Percentiles rank a stretch among this genome's conserved stretches.
Conservation (phyloP, 2,113 vertebrate species). For the Prietella phreatophila region DNA sequence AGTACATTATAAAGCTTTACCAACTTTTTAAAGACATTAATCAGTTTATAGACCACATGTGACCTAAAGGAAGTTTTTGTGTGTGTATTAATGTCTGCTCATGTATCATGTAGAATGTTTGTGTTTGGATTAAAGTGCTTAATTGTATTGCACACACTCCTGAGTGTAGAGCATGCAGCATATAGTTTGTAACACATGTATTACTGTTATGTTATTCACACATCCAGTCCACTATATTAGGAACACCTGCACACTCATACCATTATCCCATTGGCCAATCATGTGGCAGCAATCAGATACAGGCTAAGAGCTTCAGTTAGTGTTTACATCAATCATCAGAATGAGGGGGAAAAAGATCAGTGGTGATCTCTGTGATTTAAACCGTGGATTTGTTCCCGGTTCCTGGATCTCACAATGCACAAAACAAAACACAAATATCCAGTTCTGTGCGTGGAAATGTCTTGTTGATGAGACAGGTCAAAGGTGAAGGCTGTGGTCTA, state of each 20-base stretch:
- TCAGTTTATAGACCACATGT: not conserved
- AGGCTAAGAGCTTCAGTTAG: not conserved
- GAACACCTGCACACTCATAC: not conserved
- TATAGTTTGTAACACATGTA: no score
- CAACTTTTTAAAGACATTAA: not conserved
- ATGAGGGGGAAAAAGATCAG: not conserved
- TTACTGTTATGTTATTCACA: not conserved
- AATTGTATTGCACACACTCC: not conserved
- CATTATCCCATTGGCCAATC: not conserved
- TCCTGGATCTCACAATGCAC: no score
- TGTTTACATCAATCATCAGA: not conserved
- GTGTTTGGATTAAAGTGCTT: not conserved
- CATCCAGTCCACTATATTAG: not conserved
- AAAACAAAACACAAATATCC: not conserved
- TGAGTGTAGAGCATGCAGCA: not conserved
- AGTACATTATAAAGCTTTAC: not conserved
- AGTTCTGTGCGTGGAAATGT: not conserved
- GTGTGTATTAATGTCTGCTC: not conserved
- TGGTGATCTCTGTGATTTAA: not conserved
- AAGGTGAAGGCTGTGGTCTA: no score
- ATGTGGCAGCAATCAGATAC: not conserved
- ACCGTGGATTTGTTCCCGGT: not conserved
- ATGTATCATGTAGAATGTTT: not conserved
- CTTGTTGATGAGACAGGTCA: no score
- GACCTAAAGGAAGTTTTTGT: not conserved